Evolutionary conservation across 2,888 invertebrate genomes (phyloP), one percentile per base, ranked within the genome.

Genomic region (Diarsia mendica): DNA sequence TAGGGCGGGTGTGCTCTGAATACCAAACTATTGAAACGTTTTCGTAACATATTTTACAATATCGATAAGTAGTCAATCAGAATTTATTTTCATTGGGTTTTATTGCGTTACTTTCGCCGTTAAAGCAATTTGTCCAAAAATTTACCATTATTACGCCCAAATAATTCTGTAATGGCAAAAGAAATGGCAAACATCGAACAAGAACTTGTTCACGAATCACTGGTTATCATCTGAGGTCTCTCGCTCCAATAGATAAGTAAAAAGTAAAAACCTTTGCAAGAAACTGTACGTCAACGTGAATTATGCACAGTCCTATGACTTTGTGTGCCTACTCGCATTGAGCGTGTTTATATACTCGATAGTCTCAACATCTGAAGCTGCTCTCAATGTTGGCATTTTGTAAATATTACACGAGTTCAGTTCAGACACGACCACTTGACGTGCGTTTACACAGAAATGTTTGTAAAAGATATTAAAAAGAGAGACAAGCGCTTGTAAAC

Each of bases 131-230:
- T 85, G 81, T 85, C 79, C 80, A 87, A 79, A 88, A 85, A 90
- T 88, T 87, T 89, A 82, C 85, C 84, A 91, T 90, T 90, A 89
- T 89, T 84, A 88, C 90, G 89, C 89, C 85, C 82, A 90, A 92
- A 90, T 89, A 88, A 89, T 77, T 90, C 79, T 75, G 75, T 87
- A 88, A 85, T 86, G 79, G 86, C 82, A 85, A 89, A 90, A 88
- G 84, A 88, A 90, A 90, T 85, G 81, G 82, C 85, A 89, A 87
- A 83, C 82, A 80, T 72, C 82, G 78, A 85, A 80, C 73, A 86
- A 82, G 80, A 85, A 87, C 81, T 85, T 83, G 80, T 88, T 86
- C 85, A 85, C 83, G 88, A 81, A 84, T 79, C 87, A 80, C 70
- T 82, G 84, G 80, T 65, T 87, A 86, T 86, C 80, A 77, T 79